Percentiles rank a stretch among this genome's conserved stretches.
phyloP scores from a whole-genome alignment of 2,888 invertebrate species.

The Achlya flavicornis region DNA sequence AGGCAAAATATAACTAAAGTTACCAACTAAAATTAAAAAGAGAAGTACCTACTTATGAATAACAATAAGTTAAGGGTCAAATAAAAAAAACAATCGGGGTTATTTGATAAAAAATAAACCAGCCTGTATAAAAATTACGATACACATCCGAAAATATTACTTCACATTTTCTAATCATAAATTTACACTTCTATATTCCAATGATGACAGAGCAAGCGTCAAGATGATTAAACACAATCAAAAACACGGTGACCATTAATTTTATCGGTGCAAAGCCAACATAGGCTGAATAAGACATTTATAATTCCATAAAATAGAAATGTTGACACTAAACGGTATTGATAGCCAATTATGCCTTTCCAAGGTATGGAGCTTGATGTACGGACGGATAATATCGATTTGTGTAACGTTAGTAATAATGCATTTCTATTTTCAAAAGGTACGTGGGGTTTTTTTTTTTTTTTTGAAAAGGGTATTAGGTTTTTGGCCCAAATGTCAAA shows the following conservation, averaged over 20 bases:
- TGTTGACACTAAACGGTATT: conserved; percentile 28
- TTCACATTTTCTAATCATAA: neutral
- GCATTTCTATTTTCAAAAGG: neutral
- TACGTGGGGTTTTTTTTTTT: no score
- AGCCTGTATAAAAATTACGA: neutral
- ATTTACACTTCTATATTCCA: conserved; percentile 1
- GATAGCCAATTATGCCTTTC: conserved; percentile 26
- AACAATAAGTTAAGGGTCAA: neutral
- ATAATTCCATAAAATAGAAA: conserved; percentile 23
- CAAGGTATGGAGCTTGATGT: neutral
- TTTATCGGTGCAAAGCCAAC: neutral
- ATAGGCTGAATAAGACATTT: neutral
- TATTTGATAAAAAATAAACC: neutral
- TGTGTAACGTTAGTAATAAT: neutral
- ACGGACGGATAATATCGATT: neutral
- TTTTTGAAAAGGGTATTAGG: no score
- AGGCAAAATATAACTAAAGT: no score
- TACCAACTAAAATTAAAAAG: no score
- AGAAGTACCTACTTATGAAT: neutral
- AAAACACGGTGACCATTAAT: neutral
- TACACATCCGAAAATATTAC: neutral
- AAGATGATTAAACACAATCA: conserved; percentile 1
- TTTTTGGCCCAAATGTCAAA: no score
- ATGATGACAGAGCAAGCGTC: neutral
- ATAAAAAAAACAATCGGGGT: neutral